Evolutionary conservation across 2,113 vertebrate genomes (phyloP).

Genomic region (Epinephelus lanceolatus): DNA sequence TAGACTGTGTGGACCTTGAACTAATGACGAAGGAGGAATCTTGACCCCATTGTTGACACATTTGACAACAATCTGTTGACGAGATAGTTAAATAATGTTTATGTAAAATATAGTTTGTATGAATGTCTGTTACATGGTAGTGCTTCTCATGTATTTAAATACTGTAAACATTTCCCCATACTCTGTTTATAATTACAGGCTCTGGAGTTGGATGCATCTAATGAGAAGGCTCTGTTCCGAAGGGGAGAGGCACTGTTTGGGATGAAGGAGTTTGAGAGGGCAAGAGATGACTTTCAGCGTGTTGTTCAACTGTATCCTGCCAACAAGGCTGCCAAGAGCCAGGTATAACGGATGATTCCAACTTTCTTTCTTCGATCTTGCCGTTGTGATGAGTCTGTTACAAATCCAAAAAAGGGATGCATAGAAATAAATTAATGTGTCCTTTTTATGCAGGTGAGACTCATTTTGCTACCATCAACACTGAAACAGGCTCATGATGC

Average conservation of each 20-base stretch:
- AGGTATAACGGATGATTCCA: constrained; percentile 75
- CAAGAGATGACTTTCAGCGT: constrained; percentile 91
- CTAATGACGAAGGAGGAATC: no score
- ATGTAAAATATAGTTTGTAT: neutral
- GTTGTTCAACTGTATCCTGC: constrained; percentile 93
- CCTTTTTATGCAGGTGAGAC: neutral
- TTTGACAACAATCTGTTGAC: no score
- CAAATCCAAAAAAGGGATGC: neutral
- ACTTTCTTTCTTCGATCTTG: neutral
- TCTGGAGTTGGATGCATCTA: constrained; percentile 89
- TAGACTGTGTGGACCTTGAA: no score
- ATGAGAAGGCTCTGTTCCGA: constrained; percentile 96
- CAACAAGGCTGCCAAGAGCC: constrained; percentile 95
- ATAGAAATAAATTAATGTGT: neutral
- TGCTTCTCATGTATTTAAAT: neutral
- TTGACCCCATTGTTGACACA: no score
- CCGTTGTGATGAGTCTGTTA: neutral
- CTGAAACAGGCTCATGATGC: neutral
- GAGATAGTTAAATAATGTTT: neutral
- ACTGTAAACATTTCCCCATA: neutral
- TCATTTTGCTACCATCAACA: constrained; percentile 6
- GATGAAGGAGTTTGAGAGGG: constrained; percentile 94
- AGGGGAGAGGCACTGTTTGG: constrained; percentile 91
- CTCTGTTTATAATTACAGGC: constrained; percentile 81
- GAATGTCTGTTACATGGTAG: neutral